A percentile compares a stretch with the other conserved stretches of the same genome.
Conservation (phyloP, 2,888 invertebrate species). For the Leptogaster cylindrica region DNA sequence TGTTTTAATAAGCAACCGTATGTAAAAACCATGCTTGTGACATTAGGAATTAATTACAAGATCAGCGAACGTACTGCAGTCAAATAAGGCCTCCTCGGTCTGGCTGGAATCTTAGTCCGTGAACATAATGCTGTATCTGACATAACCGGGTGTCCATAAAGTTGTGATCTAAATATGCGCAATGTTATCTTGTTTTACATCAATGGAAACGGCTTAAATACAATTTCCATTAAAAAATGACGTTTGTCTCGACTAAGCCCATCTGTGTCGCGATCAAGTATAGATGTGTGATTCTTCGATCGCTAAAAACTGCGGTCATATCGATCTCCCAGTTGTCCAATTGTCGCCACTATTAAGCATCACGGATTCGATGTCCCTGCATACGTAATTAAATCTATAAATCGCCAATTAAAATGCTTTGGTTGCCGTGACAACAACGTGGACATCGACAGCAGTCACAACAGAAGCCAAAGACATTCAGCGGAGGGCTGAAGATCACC, state of each 20-base stretch:
- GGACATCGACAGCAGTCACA: slow-evolving; percentile 53
- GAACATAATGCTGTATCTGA: slow-evolving; percentile 29
- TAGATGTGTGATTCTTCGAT: background rate
- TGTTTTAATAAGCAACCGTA: background rate
- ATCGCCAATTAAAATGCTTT: slow-evolving; percentile 63
- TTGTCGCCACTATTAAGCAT: slow-evolving; percentile 50
- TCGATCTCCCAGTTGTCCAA: slow-evolving; percentile 22
- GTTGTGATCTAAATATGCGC: slow-evolving; percentile 37
- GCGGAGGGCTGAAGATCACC: slow-evolving; percentile 30
- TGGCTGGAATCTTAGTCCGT: slow-evolving; percentile 13
- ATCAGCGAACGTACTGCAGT: slow-evolving; percentile 22
- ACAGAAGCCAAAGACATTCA: slow-evolving; percentile 2
- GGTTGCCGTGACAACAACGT: slow-evolving; percentile 63
- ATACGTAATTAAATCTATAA: slow-evolving; percentile 64
- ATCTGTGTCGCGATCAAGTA: background rate
- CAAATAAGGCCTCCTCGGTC: slow-evolving; percentile 22
- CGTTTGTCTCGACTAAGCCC: background rate
- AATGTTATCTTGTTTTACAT: slow-evolving; percentile 39
- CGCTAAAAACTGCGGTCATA: slow-evolving; percentile 26
- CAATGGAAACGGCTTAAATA: slow-evolving; percentile 23
- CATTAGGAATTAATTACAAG: slow-evolving; percentile 35
- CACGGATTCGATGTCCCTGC: slow-evolving; percentile 63
- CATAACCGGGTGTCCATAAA: slow-evolving; percentile 27
- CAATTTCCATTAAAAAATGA: slow-evolving; percentile 17
- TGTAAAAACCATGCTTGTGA: background rate